Evolutionary conservation across 1,140 invertebrate species (phyloP), one percentile per base, ranked within the genome.

Genomic region (Hypothenemus hampei): DNA sequence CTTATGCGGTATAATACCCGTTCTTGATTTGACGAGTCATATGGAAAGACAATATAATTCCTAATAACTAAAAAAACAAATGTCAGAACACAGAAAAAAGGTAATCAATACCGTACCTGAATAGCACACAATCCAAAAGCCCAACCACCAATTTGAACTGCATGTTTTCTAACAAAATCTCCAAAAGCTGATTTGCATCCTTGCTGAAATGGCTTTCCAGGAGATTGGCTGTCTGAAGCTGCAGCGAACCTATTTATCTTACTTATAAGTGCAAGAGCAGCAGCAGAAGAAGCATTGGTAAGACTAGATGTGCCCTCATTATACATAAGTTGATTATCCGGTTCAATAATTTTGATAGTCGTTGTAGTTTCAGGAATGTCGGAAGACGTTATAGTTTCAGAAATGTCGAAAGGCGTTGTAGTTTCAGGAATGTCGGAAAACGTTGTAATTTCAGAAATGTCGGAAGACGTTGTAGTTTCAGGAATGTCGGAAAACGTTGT

Each of bases 31-130:
- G 65, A 21, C 58, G 55, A 5, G 62, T 48, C n/a, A 67, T 33
- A 46, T 67, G 55, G 31, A 59, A 67, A n/a, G 65, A 58, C 44
- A 67, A 65, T 4, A 49, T 23, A 31, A 67, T 65, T 31, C 62
- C 63, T 7, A 67, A 35, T 8, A 67, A 18, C 65, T 67, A 52
- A 51, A 62, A 63, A 37, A 16, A 37, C 16, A 3, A 15, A 15
- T 37, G 7, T 10, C 18, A 16, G 13, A 1, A 37, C 18, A 6
- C 11, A 20, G 19, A 10, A 23, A 43, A 23, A 43, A 0, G 5
- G n/a, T 15, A 16, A 3, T 16, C 36, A 7, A 39, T 39, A 11
- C 8, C 24, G 46, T 55, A 65, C 64, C 53, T 66, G 64, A 4
- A 66, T 39, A 16, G 62, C 48, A 4, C 62, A 62, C 33, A 66